These are phyloP conservation scores for Epiblema foenella DNA, from an alignment of 2,888 invertebrate species.

Conservation along the genomic window DNA sequence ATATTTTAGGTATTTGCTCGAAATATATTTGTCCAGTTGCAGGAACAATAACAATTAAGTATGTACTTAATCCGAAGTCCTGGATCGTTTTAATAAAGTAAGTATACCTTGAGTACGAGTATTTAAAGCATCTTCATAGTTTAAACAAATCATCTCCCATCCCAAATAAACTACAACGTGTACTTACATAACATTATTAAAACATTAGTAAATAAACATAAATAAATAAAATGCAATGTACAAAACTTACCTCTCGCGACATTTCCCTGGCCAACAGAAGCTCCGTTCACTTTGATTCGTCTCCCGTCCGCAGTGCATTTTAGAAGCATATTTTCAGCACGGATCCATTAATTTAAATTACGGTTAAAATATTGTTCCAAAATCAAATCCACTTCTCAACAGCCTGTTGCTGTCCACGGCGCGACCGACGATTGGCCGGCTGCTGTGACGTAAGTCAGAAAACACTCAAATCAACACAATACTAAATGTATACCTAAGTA, in stretches of 20 bases:
- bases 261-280: conserved; percentile 72
- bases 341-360: conserved; percentile 65
- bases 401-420: conserved; percentile 57
- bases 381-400: conserved; percentile 60
- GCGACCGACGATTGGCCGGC: conserved; percentile 75
- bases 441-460: conserved; percentile 77
- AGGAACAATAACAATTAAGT: no score
- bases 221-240: conserved; percentile 6
- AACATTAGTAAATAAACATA: conserved; percentile 13
- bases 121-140: not conserved
- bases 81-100: not conserved
- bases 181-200: not conserved
- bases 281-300: conserved; percentile 80
- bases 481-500: conserved; percentile 54
- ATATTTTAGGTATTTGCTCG: not conserved
- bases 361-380: conserved; percentile 58
- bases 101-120: no score
- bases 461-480: conserved; percentile 72
- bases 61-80: not conserved
- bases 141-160: not conserved
- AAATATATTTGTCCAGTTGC: not conserved
- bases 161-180: not conserved
- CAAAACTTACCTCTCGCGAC: conserved; percentile 78
- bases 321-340: conserved; percentile 76
- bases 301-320: conserved; percentile 83